Evolutionary conservation across 2,797 vertebrate species (phyloP), one percentile per base, ranked within the genome.

Genomic region (Ibycter americanus): DNA sequence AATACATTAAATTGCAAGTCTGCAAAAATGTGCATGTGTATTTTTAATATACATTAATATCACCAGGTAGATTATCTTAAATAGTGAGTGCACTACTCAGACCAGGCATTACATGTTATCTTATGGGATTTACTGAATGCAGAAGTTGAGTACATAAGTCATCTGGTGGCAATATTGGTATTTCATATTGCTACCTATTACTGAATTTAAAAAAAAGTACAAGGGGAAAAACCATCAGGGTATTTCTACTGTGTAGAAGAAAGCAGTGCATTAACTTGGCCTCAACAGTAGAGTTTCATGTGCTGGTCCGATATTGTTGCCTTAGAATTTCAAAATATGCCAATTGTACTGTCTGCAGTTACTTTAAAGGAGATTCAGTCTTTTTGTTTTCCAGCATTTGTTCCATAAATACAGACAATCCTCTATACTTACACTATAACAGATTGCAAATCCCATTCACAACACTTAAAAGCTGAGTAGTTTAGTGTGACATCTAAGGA

Each of bases 1-100:
- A 86, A 91, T 77, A 47, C 5, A 96, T 95, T 90, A 95, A 94
- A 89, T 46, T 59, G 40, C 52, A 92, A 91, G 36, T 80, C 76
- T 91, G 73, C 52, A 77, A 67, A 93, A 72, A 31, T 47, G 49
- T 58, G 36, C 54, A 6, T 55, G 46, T 87, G 65, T 79, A 8
- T 94, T 90, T 85, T 91, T 92, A 62, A 83, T 76, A n/a, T 78
- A 68, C 34, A 4, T 40, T 0, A 91, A 47, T 36, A 47, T 36
- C 29, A 1, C 36, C 25, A 16, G 56, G 23, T 62, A 13, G 21
- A 36, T 46, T 5, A 2, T 52, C 62, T 51, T 65, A n/a, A 79
- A 67, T 47, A 21, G 51, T 78, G 76, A 63, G 31, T 27, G n/a
- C 84, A 11, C 4, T 15, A 23, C 20, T 65, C 13, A n/a, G 87